A percentile compares a stretch with the other conserved stretches of the same genome.
These are phyloP conservation scores for Pangasius djambal DNA, from an alignment of 2,797 vertebrate species.

Conservation along the genomic window DNA sequence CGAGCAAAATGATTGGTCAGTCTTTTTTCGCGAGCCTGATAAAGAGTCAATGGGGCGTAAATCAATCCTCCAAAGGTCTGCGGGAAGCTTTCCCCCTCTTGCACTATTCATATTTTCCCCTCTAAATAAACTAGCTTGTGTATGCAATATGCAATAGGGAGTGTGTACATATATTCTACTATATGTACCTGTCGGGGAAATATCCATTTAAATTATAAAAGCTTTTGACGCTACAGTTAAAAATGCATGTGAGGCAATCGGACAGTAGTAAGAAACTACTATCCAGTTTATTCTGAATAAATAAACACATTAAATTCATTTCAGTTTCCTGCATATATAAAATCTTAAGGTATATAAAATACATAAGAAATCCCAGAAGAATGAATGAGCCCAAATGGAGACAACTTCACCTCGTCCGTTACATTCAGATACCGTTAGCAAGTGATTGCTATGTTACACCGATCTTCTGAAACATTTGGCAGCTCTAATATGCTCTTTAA, in stretches of 20 bases:
- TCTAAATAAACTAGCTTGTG: slow-evolving; percentile 85
- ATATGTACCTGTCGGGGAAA: slow-evolving; percentile 50
- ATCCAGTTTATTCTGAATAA: slow-evolving; percentile 23
- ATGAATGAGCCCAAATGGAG: neutral
- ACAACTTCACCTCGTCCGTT: neutral
- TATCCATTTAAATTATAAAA: slow-evolving; percentile 59
- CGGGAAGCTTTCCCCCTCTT: slow-evolving; percentile 76
- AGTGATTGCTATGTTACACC: slow-evolving; percentile 10
- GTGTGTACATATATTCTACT: slow-evolving; percentile 57
- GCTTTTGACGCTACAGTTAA: slow-evolving; percentile 43
- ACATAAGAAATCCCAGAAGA: neutral
- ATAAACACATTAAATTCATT: slow-evolving; percentile 46
- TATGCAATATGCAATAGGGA: slow-evolving; percentile 84
- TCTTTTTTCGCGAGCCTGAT: slow-evolving; percentile 92
- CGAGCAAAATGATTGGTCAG: slow-evolving; percentile 95
- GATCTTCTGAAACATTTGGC: slow-evolving; percentile 15
- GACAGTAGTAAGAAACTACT: neutral
- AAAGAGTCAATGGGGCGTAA: slow-evolving; percentile 93
- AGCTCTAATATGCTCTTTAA: slow-evolving; percentile 22
- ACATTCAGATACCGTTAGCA: slow-evolving; percentile 9
- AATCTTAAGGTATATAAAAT: neutral
- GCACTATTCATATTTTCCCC: slow-evolving; percentile 77
- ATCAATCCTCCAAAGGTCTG: slow-evolving; percentile 87
- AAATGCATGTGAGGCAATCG: neutral
- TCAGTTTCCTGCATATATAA: neutral